Evolutionary conservation across 2,888 invertebrate genomes (phyloP).

Genomic region (Polylopha cassiicola): DNA sequence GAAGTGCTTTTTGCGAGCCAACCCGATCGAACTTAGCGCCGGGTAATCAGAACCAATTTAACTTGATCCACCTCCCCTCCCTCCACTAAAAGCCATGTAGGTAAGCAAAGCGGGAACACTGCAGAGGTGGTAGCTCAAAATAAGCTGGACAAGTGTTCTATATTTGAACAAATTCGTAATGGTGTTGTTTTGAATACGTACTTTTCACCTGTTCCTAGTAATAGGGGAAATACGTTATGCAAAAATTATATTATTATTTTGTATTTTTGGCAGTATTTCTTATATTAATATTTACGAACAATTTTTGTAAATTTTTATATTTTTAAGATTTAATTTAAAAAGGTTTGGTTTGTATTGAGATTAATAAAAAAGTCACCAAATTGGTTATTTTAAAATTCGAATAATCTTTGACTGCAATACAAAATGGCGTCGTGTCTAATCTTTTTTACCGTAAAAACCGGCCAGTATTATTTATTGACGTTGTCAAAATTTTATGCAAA

Average conservation of each 20-base stretch:
- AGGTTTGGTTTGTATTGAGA: too few relatives aligned
- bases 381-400: too few relatives aligned
- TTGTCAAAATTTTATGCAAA: too few relatives aligned
- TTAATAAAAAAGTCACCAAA: too few relatives aligned
- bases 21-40: conserved; percentile 43
- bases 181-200: conserved; percentile 5
- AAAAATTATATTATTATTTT: conserved; percentile 9
- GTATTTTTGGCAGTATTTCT: conserved; percentile 3
- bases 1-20: conserved; percentile 38
- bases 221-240: conserved; percentile 6
- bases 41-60: conserved; percentile 31
- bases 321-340: too few relatives aligned
- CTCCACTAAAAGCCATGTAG: conserved; percentile 3
- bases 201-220: conserved; percentile 5
- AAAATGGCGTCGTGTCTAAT: too few relatives aligned
- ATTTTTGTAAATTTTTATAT: too few relatives aligned
- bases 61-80: conserved; percentile 34
- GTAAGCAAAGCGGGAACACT: neutral
- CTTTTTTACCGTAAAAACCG: too few relatives aligned
- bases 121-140: conserved; percentile 19
- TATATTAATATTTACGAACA: too few relatives aligned
- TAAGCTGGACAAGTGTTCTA: conserved; percentile 22
- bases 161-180: conserved; percentile 17
- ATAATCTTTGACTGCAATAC: too few relatives aligned
- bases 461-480: too few relatives aligned